Evolutionary conservation across 2,888 invertebrate genomes (phyloP), one percentile per base, ranked within the genome.

Genomic region (Barypeithes pellucidus): DNA sequence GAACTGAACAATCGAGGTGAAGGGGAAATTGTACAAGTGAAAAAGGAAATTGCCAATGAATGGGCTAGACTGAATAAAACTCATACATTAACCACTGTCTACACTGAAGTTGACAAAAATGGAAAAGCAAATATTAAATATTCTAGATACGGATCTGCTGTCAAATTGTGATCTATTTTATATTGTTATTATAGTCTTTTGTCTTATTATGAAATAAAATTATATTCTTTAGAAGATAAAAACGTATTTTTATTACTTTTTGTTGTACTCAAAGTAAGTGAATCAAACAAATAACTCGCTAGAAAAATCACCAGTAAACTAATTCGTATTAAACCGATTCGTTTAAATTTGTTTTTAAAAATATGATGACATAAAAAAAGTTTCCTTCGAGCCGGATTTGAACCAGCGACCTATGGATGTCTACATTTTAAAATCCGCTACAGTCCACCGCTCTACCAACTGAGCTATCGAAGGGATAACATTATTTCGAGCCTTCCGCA

Each of bases 341-440:
- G n/a, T n/a, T n/a, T n/a, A n/a, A n/a, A n/a, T n/a, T n/a, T n/a
- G n/a, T n/a, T n/a, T n/a, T n/a, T n/a, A n/a, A n/a, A n/a, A n/a
- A n/a, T n/a, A n/a, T n/a, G n/a, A n/a, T n/a, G n/a, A n/a, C n/a
- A n/a, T n/a, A 59, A 77, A 79, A 78, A 79, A 76, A 74, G 24
- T 65, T 57, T 82, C 82, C 82, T 81, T 82, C 82, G 82, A 82
- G 82, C 82, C 82, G 82, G 82, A 82, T 82, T 81, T 82, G 82
- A 82, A 82, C 82, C 82, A 82, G 82, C 82, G 82, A 82, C 90
- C 90, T 90, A 90, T 90, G 90, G 90, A 90, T 90, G 11, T 52
- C 52, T 59, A 59, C 59, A 39, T 14, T 36, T n/a, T 12, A 14
- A 18, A 20, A 47, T 18, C 79, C 73, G 76, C 80, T 80, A 82